Evolutionary conservation across 1,140 invertebrate genomes (phyloP).

Genomic region (Radopholus similis): DNA sequence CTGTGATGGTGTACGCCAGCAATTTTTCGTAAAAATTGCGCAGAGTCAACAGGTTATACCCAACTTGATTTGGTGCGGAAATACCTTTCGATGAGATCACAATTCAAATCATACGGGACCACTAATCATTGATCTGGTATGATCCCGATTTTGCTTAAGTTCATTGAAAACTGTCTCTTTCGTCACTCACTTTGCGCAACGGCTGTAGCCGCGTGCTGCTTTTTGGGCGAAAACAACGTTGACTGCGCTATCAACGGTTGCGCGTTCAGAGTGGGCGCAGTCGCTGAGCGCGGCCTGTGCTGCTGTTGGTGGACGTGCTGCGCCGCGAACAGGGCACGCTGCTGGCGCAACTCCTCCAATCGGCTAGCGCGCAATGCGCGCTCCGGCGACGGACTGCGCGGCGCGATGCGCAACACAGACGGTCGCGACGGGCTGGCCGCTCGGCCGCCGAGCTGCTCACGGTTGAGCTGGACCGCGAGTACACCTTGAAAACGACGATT

Average conservation of each 20-base stretch:
- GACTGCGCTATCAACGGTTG: neutral
- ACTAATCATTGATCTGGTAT: no score
- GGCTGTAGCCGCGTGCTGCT: no score
- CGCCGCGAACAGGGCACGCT: neutral
- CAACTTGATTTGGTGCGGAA: no score
- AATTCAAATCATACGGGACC: no score
- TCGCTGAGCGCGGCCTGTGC: neutral
- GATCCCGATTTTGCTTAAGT: no score
- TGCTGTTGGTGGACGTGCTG: constrained; percentile 7
- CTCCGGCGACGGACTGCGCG: neutral
- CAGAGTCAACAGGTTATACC: no score
- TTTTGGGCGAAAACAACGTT: neutral
- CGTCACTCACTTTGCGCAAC: no score
- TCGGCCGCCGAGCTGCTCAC: neutral
- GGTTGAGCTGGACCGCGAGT: constrained; percentile 4
- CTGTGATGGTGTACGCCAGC: no score
- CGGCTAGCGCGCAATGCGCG: neutral
- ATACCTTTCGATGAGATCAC: no score
- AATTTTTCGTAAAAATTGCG: no score
- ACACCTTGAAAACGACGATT: neutral
- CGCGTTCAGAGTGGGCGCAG: neutral
- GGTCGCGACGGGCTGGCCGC: neutral
- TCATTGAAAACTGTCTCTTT: no score
- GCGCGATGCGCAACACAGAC: neutral
- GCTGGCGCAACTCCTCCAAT: neutral